These are phyloP conservation scores for Limnephilus lunatus DNA, from an alignment of 2,888 invertebrate genomes.

Conservation along the genomic window DNA sequence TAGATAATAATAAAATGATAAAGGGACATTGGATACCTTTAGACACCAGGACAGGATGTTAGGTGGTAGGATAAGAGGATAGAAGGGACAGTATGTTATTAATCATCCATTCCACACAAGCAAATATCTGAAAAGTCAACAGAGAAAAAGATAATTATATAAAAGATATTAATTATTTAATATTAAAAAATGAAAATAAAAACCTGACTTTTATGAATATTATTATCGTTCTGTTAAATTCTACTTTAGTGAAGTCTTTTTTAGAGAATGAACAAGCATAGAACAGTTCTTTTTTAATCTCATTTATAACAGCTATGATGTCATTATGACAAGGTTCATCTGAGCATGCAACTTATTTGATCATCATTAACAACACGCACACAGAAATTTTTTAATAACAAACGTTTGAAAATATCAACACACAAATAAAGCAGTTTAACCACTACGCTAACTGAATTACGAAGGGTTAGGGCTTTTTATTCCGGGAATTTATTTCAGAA, in stretches of 20 bases:
- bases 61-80: neutral
- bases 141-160: neutral
- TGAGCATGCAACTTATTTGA: neutral
- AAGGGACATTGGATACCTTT: neutral
- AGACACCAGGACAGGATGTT: neutral
- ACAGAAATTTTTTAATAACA: neutral
- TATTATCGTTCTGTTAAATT: neutral
- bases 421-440: neutral
- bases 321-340: neutral
- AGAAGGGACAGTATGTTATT: neutral
- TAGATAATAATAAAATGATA: neutral
- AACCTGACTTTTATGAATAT: neutral
- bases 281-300: neutral
- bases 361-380: neutral
- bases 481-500: too few relatives aligned
- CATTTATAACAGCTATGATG: neutral
- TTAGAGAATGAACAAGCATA: neutral
- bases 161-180: neutral
- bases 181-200: neutral
- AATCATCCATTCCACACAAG: constrained; percentile 17
- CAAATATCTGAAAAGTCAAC: constrained; percentile 22
- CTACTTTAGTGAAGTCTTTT: neutral
- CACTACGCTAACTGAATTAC: neutral
- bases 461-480: neutral
- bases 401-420: neutral